Base-by-base conservation (phyloP, 2,888 invertebrate species). In the Drosophila percnosoma region DNA sequence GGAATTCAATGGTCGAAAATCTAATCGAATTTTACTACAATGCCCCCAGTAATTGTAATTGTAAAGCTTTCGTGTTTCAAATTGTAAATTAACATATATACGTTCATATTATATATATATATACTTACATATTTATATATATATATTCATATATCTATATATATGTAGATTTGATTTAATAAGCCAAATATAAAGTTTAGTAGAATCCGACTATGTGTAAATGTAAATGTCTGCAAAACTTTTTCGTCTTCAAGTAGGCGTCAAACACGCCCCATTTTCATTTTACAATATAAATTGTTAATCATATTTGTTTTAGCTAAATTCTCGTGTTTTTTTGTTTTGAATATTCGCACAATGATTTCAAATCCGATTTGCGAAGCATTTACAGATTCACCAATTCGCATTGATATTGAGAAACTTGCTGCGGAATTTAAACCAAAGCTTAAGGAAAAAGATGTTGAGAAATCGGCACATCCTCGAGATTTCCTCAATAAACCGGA, bases 151-250 rank as follows among this genome's bases (percentile, higher is more conserved):
- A 52, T 75, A 70, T 36, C 51, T 54, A 49, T 80, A 53, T 78
- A 73, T 66, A 45, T 63, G 71, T 60, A 64, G 53, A 71, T 80
- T 86, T 87, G 78, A 75, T 75, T 83, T 70, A 73, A 73, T 84
- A 85, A 85, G 89, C 85, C 89, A 85, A 89, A 85, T 85, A 85
- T 85, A 85, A 65, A 68, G 71, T 72, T 71, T 89, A 80, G 78
- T 68, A 65, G 61, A 71, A 75, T 78, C 72, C 42, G 63, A 83
- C 68, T 42, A 68, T 33, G 29, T 24, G 63, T 33, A 61, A 59
- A 55, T 51, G 29, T 58, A 18, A 40, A 13, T 31, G 38, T 29
- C 40, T 57, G 40, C 49, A 42, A 52, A 27, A 58, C 38, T 62
- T 13, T 10, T 27, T 58, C 29, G 6, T 8, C n/a, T 34, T 18